Percentiles rank a stretch among this genome's conserved stretches.
phyloP scores from a whole-genome alignment of 1,140 invertebrate species.

The Antheraea mylitta region DNA sequence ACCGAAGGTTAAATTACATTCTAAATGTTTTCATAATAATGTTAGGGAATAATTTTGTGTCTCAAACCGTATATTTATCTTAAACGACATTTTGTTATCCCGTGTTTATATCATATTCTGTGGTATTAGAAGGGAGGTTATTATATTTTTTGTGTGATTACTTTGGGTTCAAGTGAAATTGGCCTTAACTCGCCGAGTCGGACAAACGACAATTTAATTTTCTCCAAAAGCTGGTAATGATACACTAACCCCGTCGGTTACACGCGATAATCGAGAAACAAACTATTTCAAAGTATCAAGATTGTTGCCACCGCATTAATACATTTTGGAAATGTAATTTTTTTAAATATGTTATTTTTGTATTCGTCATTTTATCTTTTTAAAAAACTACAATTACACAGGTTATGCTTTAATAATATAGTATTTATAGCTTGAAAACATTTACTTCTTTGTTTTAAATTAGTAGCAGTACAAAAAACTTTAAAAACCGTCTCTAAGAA shows the following conservation, averaged over 20 bases:
- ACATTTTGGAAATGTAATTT: neutral
- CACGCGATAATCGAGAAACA: constrained; percentile 70
- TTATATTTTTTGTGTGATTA: constrained; percentile 35
- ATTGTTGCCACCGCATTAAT: neutral
- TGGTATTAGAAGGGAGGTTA: constrained; percentile 58
- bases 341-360: neutral
- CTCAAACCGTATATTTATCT: constrained; percentile 60
- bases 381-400: too few relatives aligned
- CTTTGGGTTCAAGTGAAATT: constrained; percentile 51
- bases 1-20: constrained; percentile 25
- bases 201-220: constrained; percentile 68
- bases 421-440: too few relatives aligned
- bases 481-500: too few relatives aligned
- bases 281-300: constrained; percentile 48
- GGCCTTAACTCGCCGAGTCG: constrained; percentile 34
- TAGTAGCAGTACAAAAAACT: too few relatives aligned
- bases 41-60: constrained; percentile 20
- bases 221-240: constrained; percentile 14
- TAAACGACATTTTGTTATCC: constrained; percentile 77
- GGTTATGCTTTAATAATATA: too few relatives aligned
- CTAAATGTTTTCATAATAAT: constrained; percentile 46
- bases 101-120: constrained; percentile 59
- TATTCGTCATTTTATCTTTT: too few relatives aligned
- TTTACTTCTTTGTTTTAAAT: too few relatives aligned
- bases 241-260: constrained; percentile 42